Evolutionary conservation across 2,797 vertebrate genomes (phyloP).

Genomic region (Buphagus erythrorhynchus): DNA sequence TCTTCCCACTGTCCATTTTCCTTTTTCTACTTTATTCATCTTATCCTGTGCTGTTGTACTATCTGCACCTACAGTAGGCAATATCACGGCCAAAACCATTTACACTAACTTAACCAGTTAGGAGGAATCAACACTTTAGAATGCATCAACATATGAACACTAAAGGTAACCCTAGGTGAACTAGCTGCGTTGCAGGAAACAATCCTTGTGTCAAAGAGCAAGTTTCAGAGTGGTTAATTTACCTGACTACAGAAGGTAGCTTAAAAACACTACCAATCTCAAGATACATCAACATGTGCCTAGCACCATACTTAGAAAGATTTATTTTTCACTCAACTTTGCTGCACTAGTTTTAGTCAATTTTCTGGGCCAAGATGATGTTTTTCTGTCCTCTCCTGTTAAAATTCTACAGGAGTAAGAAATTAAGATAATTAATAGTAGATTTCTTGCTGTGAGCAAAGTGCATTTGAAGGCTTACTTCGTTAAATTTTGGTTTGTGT

Average conservation of each 20-base stretch:
- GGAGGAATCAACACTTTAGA: not conserved
- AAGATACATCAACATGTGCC: not conserved
- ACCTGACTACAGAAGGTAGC: not conserved
- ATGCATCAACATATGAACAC: not conserved
- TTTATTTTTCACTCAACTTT: not conserved
- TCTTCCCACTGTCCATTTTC: not conserved
- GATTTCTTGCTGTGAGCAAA: not conserved
- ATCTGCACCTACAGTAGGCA: not conserved
- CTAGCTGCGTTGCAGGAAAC: not conserved
- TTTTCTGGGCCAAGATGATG: not conserved
- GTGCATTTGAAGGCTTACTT: not conserved
- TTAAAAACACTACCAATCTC: not conserved
- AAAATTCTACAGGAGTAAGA: not conserved
- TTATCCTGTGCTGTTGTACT: not conserved
- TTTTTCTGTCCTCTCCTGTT: not conserved
- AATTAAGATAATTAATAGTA: not conserved
- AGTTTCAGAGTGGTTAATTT: not conserved
- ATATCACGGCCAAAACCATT: not conserved
- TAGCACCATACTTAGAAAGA: rapidly evolving
- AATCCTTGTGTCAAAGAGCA: not conserved
- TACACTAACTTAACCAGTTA: not conserved
- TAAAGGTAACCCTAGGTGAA: not conserved
- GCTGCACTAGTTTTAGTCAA: not conserved
- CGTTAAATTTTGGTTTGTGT: not conserved
- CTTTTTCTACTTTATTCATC: not conserved